Conservation (phyloP, 2,113 vertebrate species). For the Eurystomus gularis region DNA sequence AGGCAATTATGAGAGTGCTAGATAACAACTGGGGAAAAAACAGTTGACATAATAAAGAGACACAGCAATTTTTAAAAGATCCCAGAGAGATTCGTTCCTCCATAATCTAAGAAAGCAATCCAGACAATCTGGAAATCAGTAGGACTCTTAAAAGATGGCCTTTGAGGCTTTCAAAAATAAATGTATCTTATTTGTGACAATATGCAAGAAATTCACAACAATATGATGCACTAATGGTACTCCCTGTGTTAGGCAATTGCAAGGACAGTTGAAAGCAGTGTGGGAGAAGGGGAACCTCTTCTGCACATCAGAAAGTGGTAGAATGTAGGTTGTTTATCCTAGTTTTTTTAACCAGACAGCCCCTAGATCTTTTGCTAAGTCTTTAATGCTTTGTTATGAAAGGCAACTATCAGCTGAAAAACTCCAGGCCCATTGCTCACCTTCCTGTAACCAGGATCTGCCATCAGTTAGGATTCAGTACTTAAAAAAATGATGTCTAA, state of each 20-base stretch:
- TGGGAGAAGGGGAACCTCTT: not conserved
- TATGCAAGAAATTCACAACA: not conserved
- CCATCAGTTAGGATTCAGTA: not conserved
- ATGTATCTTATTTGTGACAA: not conserved
- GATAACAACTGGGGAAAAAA: not conserved
- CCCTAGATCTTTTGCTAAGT: constrained; percentile 19
- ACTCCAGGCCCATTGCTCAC: constrained; percentile 26
- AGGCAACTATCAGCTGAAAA: constrained; percentile 44
- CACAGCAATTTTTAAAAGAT: not conserved
- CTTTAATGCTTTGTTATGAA: constrained; percentile 58
- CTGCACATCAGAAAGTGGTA: constrained; percentile 9
- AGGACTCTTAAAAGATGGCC: not conserved
- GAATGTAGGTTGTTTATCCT: constrained; percentile 38
- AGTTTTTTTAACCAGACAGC: constrained; percentile 8
- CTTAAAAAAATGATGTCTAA: not conserved
- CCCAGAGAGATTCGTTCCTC: not conserved
- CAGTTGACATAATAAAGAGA: not conserved
- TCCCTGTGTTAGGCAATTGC: not conserved
- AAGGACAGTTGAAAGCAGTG: not conserved
- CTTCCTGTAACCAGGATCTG: not conserved
- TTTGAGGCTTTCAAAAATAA: not conserved
- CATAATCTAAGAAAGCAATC: not conserved
- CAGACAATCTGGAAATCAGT: not conserved
- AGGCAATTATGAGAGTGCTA: not conserved
- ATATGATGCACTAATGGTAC: not conserved